phyloP scores from a whole-genome alignment of 2,113 vertebrate genomes.

The Capreolus pygargus region DNA sequence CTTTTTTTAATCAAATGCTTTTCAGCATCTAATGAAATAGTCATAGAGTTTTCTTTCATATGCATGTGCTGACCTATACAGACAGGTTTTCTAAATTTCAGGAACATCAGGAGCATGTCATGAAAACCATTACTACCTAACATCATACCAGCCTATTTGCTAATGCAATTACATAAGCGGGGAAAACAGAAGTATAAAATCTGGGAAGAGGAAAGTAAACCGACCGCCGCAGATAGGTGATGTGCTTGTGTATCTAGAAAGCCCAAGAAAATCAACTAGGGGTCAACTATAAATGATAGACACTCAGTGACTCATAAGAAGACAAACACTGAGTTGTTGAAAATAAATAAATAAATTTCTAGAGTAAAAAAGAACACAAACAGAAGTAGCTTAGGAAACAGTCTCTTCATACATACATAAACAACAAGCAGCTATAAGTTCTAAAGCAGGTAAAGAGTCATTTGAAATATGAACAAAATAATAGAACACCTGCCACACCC shows the following conservation, averaged over 20 bases:
- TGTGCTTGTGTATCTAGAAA: neutral
- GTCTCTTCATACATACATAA: neutral
- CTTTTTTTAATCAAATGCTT: neutral
- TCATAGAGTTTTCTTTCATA: neutral
- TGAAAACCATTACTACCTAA: neutral
- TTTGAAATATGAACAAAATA: neutral
- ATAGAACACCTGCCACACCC: rapidly evolving
- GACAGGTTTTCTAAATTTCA: neutral
- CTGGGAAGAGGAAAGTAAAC: neutral
- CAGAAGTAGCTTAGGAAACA: neutral
- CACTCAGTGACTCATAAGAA: neutral
- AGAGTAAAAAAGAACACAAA: neutral
- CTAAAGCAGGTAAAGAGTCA: neutral
- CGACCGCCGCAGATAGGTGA: neutral
- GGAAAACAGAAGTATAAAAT: neutral
- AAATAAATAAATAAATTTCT: neutral
- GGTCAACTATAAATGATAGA: neutral
- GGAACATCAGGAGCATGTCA: neutral
- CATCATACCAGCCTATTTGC: neutral
- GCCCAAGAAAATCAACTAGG: neutral
- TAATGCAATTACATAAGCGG: neutral
- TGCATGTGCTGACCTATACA: neutral
- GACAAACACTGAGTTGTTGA: neutral
- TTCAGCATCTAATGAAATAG: neutral
- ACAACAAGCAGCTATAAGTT: neutral